Conservation (phyloP, 2,797 vertebrate genomes). For the Diceros bicornis region DNA sequence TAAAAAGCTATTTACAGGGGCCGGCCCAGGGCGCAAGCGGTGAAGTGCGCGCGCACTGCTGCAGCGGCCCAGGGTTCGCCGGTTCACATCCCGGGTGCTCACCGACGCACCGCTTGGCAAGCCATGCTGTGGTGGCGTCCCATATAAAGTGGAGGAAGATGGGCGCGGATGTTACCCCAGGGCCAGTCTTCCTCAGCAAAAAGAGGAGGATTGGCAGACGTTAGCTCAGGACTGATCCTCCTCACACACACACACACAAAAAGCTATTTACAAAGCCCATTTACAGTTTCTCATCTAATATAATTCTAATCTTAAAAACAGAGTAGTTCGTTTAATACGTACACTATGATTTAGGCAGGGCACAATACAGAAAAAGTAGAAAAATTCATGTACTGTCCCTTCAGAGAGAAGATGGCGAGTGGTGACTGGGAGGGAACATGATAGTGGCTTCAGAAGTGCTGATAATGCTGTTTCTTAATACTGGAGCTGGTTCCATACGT, state of each 20-base stretch:
- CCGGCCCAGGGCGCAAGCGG: too few relatives aligned
- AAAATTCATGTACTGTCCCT: neutral
- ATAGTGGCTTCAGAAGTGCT: neutral
- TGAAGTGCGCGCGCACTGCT: too few relatives aligned
- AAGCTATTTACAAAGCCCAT: neutral
- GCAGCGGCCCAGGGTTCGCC: too few relatives aligned
- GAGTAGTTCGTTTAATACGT: neutral
- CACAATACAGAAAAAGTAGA: neutral
- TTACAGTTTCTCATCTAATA: conserved; percentile 33
- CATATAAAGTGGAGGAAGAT: too few relatives aligned
- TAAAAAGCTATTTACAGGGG: neutral
- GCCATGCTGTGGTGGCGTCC: too few relatives aligned
- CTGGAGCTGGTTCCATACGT: neutral
- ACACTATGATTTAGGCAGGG: neutral
- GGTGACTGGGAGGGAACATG: neutral
- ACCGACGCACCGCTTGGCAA: too few relatives aligned
- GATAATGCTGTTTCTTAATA: neutral
- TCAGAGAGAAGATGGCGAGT: neutral
- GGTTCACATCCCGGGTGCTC: too few relatives aligned
- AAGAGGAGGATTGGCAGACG: too few relatives aligned
- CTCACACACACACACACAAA: neutral
- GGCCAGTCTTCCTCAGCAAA: too few relatives aligned
- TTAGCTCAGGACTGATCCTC: too few relatives aligned
- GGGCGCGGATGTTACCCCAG: too few relatives aligned
- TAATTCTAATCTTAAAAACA: conserved; percentile 17